Evolutionary conservation across 2,888 invertebrate species (phyloP).

Genomic region (Eubasilissa splendida): DNA sequence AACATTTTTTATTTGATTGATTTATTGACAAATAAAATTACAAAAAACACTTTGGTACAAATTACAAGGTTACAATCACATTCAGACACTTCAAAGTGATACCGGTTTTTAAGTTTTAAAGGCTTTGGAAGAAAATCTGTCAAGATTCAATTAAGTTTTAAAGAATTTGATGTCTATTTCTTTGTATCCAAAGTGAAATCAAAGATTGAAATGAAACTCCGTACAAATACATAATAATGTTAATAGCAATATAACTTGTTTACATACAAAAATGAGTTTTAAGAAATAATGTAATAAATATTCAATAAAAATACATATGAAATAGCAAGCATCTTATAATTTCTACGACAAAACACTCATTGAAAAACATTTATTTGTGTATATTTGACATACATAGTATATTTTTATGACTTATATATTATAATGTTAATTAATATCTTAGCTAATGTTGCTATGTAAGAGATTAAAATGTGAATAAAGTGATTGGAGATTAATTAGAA

Average conservation of each 20-base stretch:
- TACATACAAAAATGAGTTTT: constrained; percentile 6
- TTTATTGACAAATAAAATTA: constrained; percentile 71
- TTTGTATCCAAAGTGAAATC: constrained; percentile 47
- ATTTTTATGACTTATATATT: constrained; percentile 50
- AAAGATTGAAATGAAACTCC: constrained; percentile 31
- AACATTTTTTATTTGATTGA: constrained; percentile 68
- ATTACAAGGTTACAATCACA: constrained; percentile 58
- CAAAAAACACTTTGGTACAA: constrained; percentile 73
- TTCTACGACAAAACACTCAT: constrained; percentile 58
- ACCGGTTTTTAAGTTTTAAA: neutral
- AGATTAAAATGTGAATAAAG: constrained; percentile 43
- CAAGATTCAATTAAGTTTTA: constrained; percentile 4
- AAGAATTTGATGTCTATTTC: neutral
- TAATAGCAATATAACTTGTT: constrained; percentile 28
- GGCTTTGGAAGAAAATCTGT: neutral
- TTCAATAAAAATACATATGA: constrained; percentile 34
- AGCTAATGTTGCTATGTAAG: constrained; percentile 56
- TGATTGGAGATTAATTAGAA: constrained; percentile 52
- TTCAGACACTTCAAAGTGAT: constrained; percentile 19
- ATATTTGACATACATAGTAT: constrained; percentile 56
- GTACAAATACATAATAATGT: constrained; percentile 23
- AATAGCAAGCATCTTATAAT: constrained; percentile 55
- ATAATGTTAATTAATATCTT: constrained; percentile 45
- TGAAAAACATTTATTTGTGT: constrained; percentile 59
- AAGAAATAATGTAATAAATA: constrained; percentile 17